Base-by-base conservation (phyloP, 2,888 invertebrate genomes). In the Ecliptopera silaceata region DNA sequence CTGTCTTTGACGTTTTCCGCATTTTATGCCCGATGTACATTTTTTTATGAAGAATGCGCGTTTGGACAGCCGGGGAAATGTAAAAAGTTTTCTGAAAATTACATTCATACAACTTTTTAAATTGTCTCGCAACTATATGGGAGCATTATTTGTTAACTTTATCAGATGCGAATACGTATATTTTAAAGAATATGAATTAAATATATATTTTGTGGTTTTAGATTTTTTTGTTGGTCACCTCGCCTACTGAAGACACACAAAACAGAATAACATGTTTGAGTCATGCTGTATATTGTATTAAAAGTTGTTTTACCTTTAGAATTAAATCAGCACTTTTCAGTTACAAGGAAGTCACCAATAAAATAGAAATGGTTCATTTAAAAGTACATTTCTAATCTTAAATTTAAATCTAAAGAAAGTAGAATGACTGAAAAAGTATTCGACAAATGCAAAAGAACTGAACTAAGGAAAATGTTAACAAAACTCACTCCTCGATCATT, bases 1-100 rank as follows among this genome's bases (percentile, higher is more conserved):
- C 71, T 81, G 82, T 64, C 58, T 76, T 71, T 80, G 82, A 80
- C 82, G 69, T 68, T 70, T 68, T 52, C 60, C 72, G 75, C 52
- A 60, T 69, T 54, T 62, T 63, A 64, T 63, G 60, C 55, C 54
- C 18, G 58, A 59, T 58, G 61, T 64, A 48, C 56, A 52, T 52
- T 42, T 44, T n/a, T 52, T 52, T 20, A 29, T 53, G 44, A 50
- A 56, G 47, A 50, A 56, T 49, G 31, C 52, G 22, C 44, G 13
- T 15, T 42, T 43, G 8, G 18, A 39, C n/a, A 26, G 26, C 11
- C 17, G 10, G 12, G 4, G n/a, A n/a, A 49, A 15, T 26, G 15
- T 36, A 34, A 18, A 13, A 18, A 45, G 31, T n/a, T 31, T 3
- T 8, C n/a, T 39, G 18, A 11, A 39, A 39, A 36, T 6, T 8